Percentiles rank a stretch among this genome's conserved stretches.
phyloP scores from a whole-genome alignment of 2,113 vertebrate genomes.

The Lynx canadensis region DNA sequence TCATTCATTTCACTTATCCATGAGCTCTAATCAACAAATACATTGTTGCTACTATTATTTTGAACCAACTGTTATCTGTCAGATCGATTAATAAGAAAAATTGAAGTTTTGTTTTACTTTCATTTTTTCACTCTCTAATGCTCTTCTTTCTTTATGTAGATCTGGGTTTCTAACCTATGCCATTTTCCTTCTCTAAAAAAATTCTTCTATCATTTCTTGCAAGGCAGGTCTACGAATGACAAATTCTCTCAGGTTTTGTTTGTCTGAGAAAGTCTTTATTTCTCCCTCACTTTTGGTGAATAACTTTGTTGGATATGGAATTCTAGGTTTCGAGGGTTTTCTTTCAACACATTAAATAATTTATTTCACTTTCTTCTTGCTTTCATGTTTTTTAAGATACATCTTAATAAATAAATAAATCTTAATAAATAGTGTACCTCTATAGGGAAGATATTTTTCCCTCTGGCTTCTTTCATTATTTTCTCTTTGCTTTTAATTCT shows the following conservation, averaged over 20 bases:
- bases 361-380: neutral
- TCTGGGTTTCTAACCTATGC: neutral
- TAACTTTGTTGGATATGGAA: neutral
- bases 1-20: neutral
- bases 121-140: neutral
- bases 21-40: neutral
- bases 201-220: neutral
- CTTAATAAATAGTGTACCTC: neutral
- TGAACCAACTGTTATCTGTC: neutral
- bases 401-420: too few species aligned
- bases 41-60: neutral
- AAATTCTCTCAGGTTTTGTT: neutral
- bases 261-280: neutral
- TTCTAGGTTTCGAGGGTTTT: neutral
- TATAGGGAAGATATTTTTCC: neutral
- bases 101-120: neutral
- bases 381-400: neutral
- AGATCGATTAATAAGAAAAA: neutral
- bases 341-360: neutral
- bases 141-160: neutral
- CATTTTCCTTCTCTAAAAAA: neutral
- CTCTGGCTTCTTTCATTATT: neutral
- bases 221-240: neutral
- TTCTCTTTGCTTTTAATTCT: neutral
- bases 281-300: neutral